These are phyloP conservation scores for Mormyrops attenuatus DNA, from an alignment of 2,797 vertebrate genomes.

Conservation along the genomic window DNA sequence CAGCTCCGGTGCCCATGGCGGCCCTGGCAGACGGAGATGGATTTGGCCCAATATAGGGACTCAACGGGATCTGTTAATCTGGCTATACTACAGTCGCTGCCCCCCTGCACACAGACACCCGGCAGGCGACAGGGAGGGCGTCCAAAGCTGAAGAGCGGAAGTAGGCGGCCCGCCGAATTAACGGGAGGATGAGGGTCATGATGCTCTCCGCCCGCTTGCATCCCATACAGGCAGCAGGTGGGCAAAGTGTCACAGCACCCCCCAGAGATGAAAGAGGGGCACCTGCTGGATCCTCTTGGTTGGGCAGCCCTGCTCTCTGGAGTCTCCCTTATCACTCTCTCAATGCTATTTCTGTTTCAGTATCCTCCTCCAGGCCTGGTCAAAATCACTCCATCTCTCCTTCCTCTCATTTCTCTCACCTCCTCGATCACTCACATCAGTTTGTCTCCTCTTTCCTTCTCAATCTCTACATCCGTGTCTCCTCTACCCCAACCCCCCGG, in stretches of 20 bases:
- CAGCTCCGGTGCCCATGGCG: slow-evolving; percentile 5
- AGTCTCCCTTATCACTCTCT: neutral
- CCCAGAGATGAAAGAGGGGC: neutral
- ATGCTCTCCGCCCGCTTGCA: neutral
- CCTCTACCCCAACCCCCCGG: neutral
- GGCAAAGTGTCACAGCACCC: neutral
- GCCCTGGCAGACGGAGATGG: slow-evolving; percentile 3
- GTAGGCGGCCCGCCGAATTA: neutral
- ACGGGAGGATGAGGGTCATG: neutral
- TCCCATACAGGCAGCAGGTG: neutral
- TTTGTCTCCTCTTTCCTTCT: neutral
- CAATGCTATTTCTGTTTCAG: neutral
- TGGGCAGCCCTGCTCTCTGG: neutral
- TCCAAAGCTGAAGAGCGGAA: neutral
- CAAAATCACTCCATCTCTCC: neutral
- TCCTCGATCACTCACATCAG: neutral
- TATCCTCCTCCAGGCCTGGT: neutral
- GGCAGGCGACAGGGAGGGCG: neutral
- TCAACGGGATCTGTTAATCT: neutral
- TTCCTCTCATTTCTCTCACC: neutral
- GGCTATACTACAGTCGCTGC: neutral
- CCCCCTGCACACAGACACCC: neutral
- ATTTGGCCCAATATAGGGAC: neutral
- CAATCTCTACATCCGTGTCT: neutral
- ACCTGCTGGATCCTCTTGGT: neutral